phyloP scores from a whole-genome alignment of 2,888 invertebrate species.

The Chaetoderma sp. region DNA sequence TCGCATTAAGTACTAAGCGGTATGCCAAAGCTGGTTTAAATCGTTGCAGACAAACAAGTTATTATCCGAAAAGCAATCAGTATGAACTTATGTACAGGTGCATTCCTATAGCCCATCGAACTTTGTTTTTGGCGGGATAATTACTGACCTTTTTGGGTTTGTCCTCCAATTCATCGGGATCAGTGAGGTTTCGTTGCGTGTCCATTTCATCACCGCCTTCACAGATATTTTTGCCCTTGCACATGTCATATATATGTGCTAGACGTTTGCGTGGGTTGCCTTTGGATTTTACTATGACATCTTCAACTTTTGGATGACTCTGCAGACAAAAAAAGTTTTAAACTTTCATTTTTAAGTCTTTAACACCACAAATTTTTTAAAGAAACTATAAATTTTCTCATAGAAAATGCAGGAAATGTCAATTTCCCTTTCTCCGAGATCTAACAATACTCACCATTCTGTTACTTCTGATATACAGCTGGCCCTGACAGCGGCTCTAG shows the following conservation, averaged over 20 bases:
- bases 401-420: too few species aligned
- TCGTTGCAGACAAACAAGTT: too few species aligned
- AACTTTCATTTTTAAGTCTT: neutral
- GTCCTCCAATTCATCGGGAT: constrained; percentile 44
- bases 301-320: constrained; percentile 92
- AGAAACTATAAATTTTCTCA: too few species aligned
- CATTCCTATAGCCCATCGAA: too few species aligned
- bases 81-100: too few species aligned
- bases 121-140: neutral
- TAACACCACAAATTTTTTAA: neutral
- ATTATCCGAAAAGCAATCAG: too few species aligned
- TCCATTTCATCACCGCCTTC: constrained; percentile 99
- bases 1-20: too few species aligned
- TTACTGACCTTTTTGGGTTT: constrained; percentile 71
- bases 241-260: constrained; percentile 95
- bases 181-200: constrained; percentile 67
- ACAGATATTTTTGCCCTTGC: constrained; percentile 97
- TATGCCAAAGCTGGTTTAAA: too few species aligned
- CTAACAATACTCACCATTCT: too few species aligned
- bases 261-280: constrained; percentile 95
- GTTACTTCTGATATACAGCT: too few species aligned
- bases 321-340: constrained; percentile 69
- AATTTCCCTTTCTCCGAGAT: too few species aligned
- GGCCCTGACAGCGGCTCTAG: too few species aligned
- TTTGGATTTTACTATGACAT: constrained; percentile 94